phyloP scores from a whole-genome alignment of 2,797 vertebrate genomes.

The Eulemur coronatus region DNA sequence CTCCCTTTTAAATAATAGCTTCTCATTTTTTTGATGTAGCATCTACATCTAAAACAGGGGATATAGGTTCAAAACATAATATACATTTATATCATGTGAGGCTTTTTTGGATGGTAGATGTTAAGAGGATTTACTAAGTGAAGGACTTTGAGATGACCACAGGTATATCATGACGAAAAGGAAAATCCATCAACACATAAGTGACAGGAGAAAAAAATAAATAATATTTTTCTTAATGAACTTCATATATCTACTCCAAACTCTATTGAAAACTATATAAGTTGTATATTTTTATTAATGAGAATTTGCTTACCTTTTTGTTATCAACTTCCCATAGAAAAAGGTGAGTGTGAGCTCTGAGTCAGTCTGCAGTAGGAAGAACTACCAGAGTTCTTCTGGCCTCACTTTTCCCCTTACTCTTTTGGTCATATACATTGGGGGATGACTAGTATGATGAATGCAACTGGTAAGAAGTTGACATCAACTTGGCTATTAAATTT shows the following conservation, averaged over 20 bases:
- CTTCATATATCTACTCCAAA: neutral
- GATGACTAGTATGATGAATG: neutral
- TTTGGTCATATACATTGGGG: neutral
- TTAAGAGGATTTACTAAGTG: neutral
- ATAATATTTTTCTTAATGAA: neutral
- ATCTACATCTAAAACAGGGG: neutral
- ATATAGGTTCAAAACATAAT: neutral
- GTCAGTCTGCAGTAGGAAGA: neutral
- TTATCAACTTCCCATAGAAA: neutral
- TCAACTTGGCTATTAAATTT: neutral
- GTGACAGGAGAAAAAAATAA: neutral
- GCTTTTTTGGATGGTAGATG: neutral
- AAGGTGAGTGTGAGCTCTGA: neutral
- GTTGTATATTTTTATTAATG: neutral
- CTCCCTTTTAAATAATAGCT: neutral
- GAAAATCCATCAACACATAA: neutral
- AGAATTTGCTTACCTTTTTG: neutral
- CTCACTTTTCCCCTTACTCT: neutral
- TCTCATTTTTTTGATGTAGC: neutral
- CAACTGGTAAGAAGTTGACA: neutral
- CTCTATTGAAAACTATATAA: neutral
- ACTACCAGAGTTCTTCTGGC: neutral
- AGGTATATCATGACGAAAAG: neutral
- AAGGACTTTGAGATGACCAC: neutral
- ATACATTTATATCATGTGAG: neutral